Conservation (phyloP, 2,888 invertebrate genomes). For the Lasius platythorax region DNA sequence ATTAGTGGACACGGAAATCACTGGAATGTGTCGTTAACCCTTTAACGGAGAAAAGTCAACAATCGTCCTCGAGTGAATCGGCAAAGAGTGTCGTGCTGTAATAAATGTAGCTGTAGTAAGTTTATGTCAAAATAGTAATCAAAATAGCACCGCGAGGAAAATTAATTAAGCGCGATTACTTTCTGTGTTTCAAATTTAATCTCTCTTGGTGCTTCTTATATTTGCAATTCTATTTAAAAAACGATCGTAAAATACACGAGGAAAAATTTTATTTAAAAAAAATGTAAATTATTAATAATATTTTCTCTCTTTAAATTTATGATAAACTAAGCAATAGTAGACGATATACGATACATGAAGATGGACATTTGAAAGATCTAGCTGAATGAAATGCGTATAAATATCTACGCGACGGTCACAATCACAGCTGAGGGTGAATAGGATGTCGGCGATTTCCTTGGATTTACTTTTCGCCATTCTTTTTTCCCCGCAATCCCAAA, state of each 20-base stretch:
- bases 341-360: neutral
- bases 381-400: neutral
- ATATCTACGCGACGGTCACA: neutral
- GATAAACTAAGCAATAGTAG: neutral
- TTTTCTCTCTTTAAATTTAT: neutral
- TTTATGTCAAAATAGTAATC: neutral
- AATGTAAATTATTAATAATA: neutral
- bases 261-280: neutral
- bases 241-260: neutral
- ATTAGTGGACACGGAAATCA: conserved; percentile 31
- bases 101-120: neutral
- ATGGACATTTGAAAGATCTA: neutral
- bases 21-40: conserved; percentile 18
- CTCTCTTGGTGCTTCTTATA: too few species aligned
- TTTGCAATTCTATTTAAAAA: neutral
- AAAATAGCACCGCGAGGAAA: neutral
- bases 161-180: neutral
- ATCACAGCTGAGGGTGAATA: conserved; percentile 9
- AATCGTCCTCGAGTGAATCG: neutral
- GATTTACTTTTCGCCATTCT: conserved; percentile 19
- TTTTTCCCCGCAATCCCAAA: conserved; percentile 32
- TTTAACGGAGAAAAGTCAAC: conserved; percentile 15
- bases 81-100: neutral
- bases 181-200: neutral
- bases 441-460: neutral